These are phyloP conservation scores for Muscicapa comitata DNA, from an alignment of 2,797 vertebrate genomes.

Conservation along the genomic window DNA sequence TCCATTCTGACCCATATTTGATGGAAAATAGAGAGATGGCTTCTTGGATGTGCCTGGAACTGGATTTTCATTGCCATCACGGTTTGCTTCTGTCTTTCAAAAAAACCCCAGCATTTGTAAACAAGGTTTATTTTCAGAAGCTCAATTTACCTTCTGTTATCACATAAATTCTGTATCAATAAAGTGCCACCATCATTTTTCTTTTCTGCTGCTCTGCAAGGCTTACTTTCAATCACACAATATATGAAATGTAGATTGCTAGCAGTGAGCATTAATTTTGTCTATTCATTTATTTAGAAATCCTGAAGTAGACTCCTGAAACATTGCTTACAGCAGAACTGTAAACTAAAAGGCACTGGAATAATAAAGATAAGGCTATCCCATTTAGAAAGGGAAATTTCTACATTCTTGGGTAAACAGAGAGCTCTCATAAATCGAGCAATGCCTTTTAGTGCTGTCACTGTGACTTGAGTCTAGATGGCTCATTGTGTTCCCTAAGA, in stretches of 20 bases:
- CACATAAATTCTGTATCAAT: slow-evolving; percentile 55
- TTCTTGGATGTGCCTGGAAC: slow-evolving; percentile 4
- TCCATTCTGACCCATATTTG: not conserved
- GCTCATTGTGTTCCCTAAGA: slow-evolving; percentile 57
- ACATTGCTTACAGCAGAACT: slow-evolving; percentile 62
- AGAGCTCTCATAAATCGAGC: slow-evolving; percentile 58
- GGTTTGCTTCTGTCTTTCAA: not conserved
- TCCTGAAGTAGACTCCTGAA: slow-evolving; percentile 63
- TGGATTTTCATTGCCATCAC: slow-evolving; percentile 15
- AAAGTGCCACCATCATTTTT: slow-evolving; percentile 29
- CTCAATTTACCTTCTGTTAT: slow-evolving; percentile 58
- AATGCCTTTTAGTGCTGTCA: slow-evolving; percentile 58
- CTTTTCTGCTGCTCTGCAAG: slow-evolving; percentile 20
- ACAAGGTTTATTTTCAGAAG: slow-evolving; percentile 48
- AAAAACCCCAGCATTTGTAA: not conserved
- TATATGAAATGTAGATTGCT: slow-evolving; percentile 55
- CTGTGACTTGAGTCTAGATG: slow-evolving; percentile 28
- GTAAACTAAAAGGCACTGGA: slow-evolving; percentile 78
- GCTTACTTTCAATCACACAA: slow-evolving; percentile 44
- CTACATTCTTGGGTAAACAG: slow-evolving; percentile 78
- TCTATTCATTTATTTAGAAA: slow-evolving; percentile 61
- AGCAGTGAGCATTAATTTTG: slow-evolving; percentile 54
- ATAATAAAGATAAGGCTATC: slow-evolving; percentile 81
- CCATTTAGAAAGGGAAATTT: slow-evolving; percentile 78
- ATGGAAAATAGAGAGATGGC: slow-evolving; percentile 9